Conservation (phyloP, 2,888 invertebrate genomes). For the Ceratothoa steindachneri region DNA sequence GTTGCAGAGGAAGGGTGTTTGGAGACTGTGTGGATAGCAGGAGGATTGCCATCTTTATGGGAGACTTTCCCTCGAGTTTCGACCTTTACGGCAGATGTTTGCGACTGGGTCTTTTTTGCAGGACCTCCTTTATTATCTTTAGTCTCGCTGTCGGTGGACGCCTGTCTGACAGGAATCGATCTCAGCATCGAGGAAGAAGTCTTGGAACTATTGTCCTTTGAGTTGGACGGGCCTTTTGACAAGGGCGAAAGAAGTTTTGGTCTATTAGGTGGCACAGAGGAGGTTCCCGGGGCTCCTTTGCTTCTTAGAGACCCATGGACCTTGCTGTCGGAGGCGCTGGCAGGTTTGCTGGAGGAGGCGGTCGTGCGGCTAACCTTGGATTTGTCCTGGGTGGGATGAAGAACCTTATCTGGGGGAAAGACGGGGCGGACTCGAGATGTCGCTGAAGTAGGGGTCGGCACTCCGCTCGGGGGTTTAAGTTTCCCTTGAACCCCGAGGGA, state of each 20-base stretch:
- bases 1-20: not conserved
- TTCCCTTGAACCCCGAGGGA: too few relatives aligned
- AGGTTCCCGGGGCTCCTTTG: not conserved
- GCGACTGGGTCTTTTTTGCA: constrained; percentile 18
- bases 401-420: constrained; percentile 44
- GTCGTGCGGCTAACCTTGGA: not conserved
- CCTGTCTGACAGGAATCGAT: constrained; percentile 12
- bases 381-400: constrained; percentile 35
- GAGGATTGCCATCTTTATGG: not conserved
- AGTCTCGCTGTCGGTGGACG: not conserved
- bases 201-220: not conserved
- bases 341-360: not conserved
- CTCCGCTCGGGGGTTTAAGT: too few relatives aligned
- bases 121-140: constrained; percentile 17
- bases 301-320: not conserved
- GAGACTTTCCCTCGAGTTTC: not conserved
- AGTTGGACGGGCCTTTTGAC: not conserved
- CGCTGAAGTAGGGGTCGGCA: constrained; percentile 17
- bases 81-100: not conserved
- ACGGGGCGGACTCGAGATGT: constrained; percentile 21
- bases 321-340: too few relatives aligned
- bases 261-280: not conserved
- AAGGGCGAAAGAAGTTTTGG: not conserved
- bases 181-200: not conserved
- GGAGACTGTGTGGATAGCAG: not conserved